Base-by-base conservation (phyloP, 2,113 vertebrate genomes). In the Thomomys bottae region DNA sequence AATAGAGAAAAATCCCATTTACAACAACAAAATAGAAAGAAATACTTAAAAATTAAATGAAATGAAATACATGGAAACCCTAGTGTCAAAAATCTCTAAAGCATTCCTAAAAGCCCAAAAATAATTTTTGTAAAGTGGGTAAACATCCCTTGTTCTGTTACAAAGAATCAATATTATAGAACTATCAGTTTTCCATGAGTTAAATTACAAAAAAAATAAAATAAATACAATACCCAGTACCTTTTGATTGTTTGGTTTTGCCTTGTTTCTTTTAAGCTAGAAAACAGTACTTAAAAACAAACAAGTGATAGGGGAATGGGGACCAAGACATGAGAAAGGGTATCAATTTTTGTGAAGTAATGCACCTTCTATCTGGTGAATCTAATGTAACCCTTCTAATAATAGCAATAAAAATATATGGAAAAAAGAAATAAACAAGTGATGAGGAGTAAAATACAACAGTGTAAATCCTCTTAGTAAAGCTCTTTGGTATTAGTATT, bases 161-260 rank as follows among this genome's bases (percentile, higher is more conserved):
- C 67, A 26, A 81, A n/a, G 32, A 75, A n/a, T 75, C 21, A 75
- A 32, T 17, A 75, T 34, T 30, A 45, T 61, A 75, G 80, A 86
- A n/a, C 20, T 61, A 75, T 57, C 17, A 30, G 6, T 67, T 85
- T 3, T 49, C 9, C 6, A 0, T 66, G 63, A 75, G 34, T 61
- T 28, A 42, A 78, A 54, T 64, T 66, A 64, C 30, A 93, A 93
- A 71, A 61, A 61, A 49, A 79, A 80, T 67, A 59, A 78, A 72
- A 57, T 3, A n/a, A n/a, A n/a, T n/a, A n/a, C n/a, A n/a, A n/a
- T 42, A 32, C 10, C 40, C 81, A 87, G 4, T 40, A 20, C 18
- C 34, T 45, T 40, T 38, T 84, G 28, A 42, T 71, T 30, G 18
- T 34, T 84, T 80, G 20, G 20, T 83, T 93, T 83, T 77, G 14